phyloP scores from a whole-genome alignment of 2,888 invertebrate species.

The Troides oblongomaculatus region DNA sequence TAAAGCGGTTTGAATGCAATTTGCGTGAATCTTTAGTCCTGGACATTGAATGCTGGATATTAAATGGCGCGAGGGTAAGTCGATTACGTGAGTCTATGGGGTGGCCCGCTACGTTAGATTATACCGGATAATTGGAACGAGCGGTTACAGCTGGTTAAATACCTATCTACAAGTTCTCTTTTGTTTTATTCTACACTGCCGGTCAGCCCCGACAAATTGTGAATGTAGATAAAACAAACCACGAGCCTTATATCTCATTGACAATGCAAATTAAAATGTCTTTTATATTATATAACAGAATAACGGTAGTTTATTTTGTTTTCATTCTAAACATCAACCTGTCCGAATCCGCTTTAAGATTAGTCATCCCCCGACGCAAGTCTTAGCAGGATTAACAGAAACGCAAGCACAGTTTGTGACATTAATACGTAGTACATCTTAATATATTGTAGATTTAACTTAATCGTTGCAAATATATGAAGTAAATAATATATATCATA shows the following conservation, averaged over 20 bases:
- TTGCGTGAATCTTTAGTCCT: slow-evolving; percentile 61
- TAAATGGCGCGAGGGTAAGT: slow-evolving; percentile 64
- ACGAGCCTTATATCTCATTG: background rate
- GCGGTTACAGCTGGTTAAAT: slow-evolving; percentile 24
- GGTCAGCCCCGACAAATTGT: slow-evolving; percentile 8
- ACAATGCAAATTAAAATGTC: slow-evolving; percentile 11
- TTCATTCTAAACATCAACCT: too few relatives aligned
- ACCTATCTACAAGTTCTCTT: slow-evolving; percentile 24
- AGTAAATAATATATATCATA: too few relatives aligned
- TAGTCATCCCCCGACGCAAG: too few relatives aligned
- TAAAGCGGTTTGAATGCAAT: slow-evolving; percentile 45
- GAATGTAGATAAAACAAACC: slow-evolving; percentile 19
- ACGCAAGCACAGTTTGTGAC: too few relatives aligned
- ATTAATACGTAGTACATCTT: too few relatives aligned
- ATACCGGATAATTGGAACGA: slow-evolving; percentile 56
- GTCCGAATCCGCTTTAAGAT: too few relatives aligned
- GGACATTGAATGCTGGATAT: slow-evolving; percentile 59
- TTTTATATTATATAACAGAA: background rate
- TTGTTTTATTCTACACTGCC: slow-evolving; percentile 27
- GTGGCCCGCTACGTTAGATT: slow-evolving; percentile 55
- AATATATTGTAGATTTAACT: too few relatives aligned
- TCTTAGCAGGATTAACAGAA: too few relatives aligned
- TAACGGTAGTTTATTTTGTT: too few relatives aligned
- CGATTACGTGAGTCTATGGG: slow-evolving; percentile 58
- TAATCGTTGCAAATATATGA: too few relatives aligned